Evolutionary conservation across 2,797 vertebrate genomes (phyloP).

Genomic region (Tragopan temminckii): DNA sequence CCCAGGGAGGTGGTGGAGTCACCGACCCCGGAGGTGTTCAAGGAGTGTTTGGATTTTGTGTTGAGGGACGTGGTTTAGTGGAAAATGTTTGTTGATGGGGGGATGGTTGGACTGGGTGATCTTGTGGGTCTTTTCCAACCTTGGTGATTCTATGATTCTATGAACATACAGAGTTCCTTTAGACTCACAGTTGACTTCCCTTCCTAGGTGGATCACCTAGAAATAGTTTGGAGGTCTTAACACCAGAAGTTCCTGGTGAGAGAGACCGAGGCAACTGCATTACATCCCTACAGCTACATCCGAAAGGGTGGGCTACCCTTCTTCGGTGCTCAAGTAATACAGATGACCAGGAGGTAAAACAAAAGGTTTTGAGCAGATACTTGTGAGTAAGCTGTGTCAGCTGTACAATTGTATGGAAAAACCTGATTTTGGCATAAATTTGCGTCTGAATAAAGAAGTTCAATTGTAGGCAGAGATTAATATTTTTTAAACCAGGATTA

Average conservation of each 20-base stretch:
- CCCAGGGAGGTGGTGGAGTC: no score
- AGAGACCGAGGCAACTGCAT: constrained; percentile 97
- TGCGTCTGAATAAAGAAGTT: neutral
- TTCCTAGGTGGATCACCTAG: constrained; percentile 90
- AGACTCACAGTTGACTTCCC: neutral
- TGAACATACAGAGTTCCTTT: neutral
- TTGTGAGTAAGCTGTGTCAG: accelerated
- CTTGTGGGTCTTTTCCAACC: no score
- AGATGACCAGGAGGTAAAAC: constrained; percentile 95
- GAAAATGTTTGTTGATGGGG: no score
- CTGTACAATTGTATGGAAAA: neutral
- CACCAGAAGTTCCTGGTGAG: constrained; percentile 93
- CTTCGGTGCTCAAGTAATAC: constrained; percentile 98
- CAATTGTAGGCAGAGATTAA: neutral
- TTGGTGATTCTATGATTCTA: no score
- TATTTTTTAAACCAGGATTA: neutral
- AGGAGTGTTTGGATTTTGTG: no score
- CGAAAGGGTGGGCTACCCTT: constrained; percentile 96
- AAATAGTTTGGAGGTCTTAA: constrained; percentile 97
- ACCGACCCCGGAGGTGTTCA: no score
- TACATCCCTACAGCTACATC: constrained; percentile 96
- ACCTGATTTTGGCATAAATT: neutral
- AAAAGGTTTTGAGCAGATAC: accelerated
- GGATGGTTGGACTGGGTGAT: no score
- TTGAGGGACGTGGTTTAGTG: no score